Evolutionary conservation across 1,140 invertebrate species (phyloP), one percentile per base, ranked within the genome.

Genomic region (Macrobrachium rosenbergii): DNA sequence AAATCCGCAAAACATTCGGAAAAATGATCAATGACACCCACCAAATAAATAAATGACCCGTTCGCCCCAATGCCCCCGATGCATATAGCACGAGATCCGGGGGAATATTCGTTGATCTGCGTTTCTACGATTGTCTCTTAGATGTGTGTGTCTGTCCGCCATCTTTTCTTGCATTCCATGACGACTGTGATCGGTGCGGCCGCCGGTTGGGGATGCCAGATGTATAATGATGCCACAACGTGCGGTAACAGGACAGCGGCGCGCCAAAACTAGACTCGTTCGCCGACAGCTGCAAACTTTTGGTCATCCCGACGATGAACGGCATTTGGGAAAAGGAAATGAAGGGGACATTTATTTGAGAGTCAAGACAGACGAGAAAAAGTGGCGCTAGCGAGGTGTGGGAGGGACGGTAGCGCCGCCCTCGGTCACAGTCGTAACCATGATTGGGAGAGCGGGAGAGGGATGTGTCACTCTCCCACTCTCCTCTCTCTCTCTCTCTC

Each of bases 101-200:
- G 11, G 14, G 77, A 60, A 45, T 37, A 86, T 80, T 86, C 83
- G 83, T 86, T 86, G 19, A 23, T 67, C 21, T 21, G 76, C 79
- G 83, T 80, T 86, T 86, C 83, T 86, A 80, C 64, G 52, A 86
- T 64, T 86, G 83, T 86, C 37, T 69, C 28, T 37, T 1, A 37
- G 77, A 86, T 63, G 80, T 86, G 83, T 86, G 77, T 79, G 83
- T 86, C 83, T 80, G 83, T 86, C 83, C 83, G 83, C 83, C 83
- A 86, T 86, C 83, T 85, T 85, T 86, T 86, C 83, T 86, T 72
- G 76, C 63, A 86, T 86, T 86, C 83, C 83, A 86, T 86, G 83
- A 86, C 83, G 83, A 86, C 73, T 86, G 83, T 72, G 76, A 86
- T 86, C 83, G 83, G 83, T 86, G 83, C 43, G 77, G 83, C 76